A percentile compares a stretch with the other conserved stretches of the same genome.
Conservation (phyloP, 2,113 vertebrate genomes). For the Ictalurus punctatus region DNA sequence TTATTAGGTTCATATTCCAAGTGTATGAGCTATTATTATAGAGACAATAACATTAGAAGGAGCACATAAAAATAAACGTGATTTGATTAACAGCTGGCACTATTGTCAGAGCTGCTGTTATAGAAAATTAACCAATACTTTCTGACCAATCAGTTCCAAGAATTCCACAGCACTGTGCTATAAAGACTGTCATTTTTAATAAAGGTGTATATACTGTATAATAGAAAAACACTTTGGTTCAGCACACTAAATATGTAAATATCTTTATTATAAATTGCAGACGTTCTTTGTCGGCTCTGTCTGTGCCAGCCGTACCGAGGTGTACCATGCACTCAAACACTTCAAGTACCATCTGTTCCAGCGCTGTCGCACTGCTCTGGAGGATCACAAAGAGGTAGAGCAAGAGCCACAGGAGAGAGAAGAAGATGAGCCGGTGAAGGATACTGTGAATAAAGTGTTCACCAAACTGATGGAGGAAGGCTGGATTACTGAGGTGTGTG, state of each 20-base stretch:
- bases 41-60: background rate
- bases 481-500: constrained; percentile 79
- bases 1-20: background rate
- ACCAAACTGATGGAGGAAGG: constrained; percentile 61
- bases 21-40: background rate
- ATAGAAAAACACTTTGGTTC: background rate
- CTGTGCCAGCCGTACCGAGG: constrained; percentile 76
- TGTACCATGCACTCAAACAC: constrained; percentile 82
- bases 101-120: background rate
- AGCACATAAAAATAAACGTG: background rate
- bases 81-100: background rate
- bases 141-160: background rate
- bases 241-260: background rate
- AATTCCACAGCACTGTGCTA: background rate
- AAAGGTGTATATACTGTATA: background rate
- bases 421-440: constrained; percentile 75
- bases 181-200: background rate
- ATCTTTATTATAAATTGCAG: constrained; percentile 58
- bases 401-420: constrained; percentile 55
- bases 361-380: constrained; percentile 65
- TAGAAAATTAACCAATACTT: background rate
- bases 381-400: constrained; percentile 56
- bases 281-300: constrained; percentile 72
- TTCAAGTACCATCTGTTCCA: constrained; percentile 82
- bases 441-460: constrained; percentile 74